Evolutionary conservation across 2,113 vertebrate species (phyloP), one percentile per base, ranked within the genome.

Genomic region (Heptranchias perlo): DNA sequence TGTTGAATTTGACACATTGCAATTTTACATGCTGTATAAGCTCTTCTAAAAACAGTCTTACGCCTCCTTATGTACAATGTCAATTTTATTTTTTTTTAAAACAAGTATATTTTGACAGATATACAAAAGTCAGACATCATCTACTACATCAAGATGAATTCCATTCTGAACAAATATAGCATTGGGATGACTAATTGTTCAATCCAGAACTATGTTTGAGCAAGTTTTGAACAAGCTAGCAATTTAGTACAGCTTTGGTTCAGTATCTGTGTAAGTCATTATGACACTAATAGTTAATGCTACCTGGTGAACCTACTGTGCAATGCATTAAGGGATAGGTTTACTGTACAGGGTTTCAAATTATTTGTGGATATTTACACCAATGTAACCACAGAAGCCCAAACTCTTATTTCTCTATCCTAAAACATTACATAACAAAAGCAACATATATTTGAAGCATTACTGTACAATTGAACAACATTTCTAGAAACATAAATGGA

Each of bases 51-150:
- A 58, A 61, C 0, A 58, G 58, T 21, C 13, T 18, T 25, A 89
- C 35, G 31, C 28, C 73, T 39, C 8, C 18, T 91, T 61, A 64
- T 18, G 58, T 64, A 62, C n/a, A 93, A 58, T 8, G 14, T 25
- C 49, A 89, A 62, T 39, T 93, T 93, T 93, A 93, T 93, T 64
- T 64, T 62, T n/a, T n/a, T n/a, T n/a, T n/a, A n/a, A n/a, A n/a
- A 78, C 28, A 78, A 78, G 39, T 78, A 78, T 4, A 82, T 21
- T 69, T 69, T 47, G 78, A 93, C 87, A 64, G 16, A 39, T 39
- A 62, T 62, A 62, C 54, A 61, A 61, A 62, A 39, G 61, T 89
- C 47, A 61, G 52, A 87, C 25, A 39, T 62, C 14, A n/a, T 8
- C 14, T 14, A 39, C n/a, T 62, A 39, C 18, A 64, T 23, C 54